phyloP scores from a whole-genome alignment of 2,888 invertebrate genomes.

The Drosophila neotestacea region DNA sequence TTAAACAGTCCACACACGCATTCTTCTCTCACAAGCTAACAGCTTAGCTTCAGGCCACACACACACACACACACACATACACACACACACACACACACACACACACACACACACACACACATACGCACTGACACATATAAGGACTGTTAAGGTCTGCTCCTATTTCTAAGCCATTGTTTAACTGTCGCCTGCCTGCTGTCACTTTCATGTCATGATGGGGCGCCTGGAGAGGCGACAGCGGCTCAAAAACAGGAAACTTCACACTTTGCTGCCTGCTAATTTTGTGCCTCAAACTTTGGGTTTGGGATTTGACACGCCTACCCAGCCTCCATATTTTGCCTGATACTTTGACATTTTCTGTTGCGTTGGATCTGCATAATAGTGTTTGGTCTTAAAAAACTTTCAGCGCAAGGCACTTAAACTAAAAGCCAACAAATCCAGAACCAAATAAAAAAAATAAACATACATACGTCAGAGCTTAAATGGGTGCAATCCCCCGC shows the following conservation, averaged over 20 bases:
- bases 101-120: background rate
- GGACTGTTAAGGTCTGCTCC: slow-evolving; percentile 34
- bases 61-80: slow-evolving; percentile 3
- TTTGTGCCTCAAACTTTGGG: slow-evolving; percentile 53
- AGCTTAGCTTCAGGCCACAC: slow-evolving; percentile 50
- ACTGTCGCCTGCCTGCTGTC: slow-evolving; percentile 53
- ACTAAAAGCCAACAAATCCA: slow-evolving; percentile 25
- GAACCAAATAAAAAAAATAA: slow-evolving; percentile 2
- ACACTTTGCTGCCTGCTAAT: slow-evolving; percentile 66
- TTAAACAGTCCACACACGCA: slow-evolving; percentile 56
- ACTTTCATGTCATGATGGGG: slow-evolving; percentile 45
- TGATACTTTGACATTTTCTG: slow-evolving; percentile 55
- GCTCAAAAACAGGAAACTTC: slow-evolving; percentile 58
- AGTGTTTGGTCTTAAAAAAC: slow-evolving; percentile 36
- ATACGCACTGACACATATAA: slow-evolving; percentile 11
- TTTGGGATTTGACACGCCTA: background rate
- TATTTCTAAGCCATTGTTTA: slow-evolving; percentile 56
- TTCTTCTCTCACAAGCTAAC: slow-evolving; percentile 43
- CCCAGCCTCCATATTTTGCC: background rate
- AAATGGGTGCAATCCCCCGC: slow-evolving; percentile 6
- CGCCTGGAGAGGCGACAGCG: slow-evolving; percentile 26
- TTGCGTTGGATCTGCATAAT: background rate
- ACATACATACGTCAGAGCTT: slow-evolving; percentile 12
- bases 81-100: slow-evolving; percentile 7
- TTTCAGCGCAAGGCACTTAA: slow-evolving; percentile 45